phyloP scores from a whole-genome alignment of 2,797 vertebrate genomes.

The Phylloscopus collybita region DNA sequence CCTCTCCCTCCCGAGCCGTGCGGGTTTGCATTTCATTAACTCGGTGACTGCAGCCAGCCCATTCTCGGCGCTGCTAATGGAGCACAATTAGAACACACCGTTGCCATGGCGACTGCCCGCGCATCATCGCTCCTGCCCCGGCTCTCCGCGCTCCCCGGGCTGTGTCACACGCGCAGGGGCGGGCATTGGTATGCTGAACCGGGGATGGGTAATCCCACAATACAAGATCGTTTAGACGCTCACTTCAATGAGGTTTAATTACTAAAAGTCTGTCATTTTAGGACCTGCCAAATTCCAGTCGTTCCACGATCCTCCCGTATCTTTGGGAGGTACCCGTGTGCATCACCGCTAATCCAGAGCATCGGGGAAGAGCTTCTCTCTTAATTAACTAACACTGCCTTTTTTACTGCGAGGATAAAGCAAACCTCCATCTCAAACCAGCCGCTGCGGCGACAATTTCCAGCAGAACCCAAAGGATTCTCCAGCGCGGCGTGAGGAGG shows the following conservation, averaged over 20 bases:
- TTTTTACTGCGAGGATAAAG: neutral
- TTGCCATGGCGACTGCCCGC: conserved; percentile 68
- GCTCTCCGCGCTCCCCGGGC: neutral
- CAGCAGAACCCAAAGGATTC: neutral
- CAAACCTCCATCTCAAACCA: neutral
- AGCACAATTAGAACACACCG: conserved; percentile 72
- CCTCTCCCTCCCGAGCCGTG: conserved; percentile 21
- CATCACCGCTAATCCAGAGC: neutral
- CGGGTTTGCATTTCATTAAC: conserved; percentile 70
- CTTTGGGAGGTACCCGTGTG: neutral
- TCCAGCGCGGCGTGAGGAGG: fast-evolving
- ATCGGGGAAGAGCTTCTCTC: neutral
- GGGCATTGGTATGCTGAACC: neutral
- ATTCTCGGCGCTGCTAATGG: conserved; percentile 57
- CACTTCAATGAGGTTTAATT: conserved; percentile 36
- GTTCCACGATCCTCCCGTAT: neutral
- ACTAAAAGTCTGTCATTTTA: neutral
- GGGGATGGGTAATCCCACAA: conserved; percentile 45
- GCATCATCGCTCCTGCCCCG: neutral
- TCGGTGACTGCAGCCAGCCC: conserved; percentile 59
- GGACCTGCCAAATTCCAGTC: conserved; percentile 5
- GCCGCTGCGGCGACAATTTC: neutral
- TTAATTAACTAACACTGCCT: neutral
- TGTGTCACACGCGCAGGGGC: neutral
- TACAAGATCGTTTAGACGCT: neutral